Evolutionary conservation across 2,888 invertebrate genomes (phyloP).

Genomic region (Fragum whitleyi): DNA sequence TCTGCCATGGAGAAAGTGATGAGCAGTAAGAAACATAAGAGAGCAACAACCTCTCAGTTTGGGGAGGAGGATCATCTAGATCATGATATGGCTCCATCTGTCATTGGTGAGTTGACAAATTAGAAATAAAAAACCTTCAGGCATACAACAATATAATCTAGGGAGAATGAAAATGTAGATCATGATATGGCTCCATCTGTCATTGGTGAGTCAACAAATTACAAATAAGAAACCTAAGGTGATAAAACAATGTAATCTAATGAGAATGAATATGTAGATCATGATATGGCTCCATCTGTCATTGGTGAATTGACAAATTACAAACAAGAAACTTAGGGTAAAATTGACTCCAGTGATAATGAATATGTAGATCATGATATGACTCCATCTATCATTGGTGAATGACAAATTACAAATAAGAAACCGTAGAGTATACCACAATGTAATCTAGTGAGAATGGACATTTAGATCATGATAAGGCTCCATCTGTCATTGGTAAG

Average conservation of each 20-base stretch:
- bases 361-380: constrained; percentile 54
- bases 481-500: constrained; percentile 61
- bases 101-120: constrained; percentile 52
- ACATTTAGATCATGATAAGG: constrained; percentile 49
- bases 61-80: constrained; percentile 67
- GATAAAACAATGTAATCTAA: too few species aligned
- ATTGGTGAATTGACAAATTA: constrained; percentile 52
- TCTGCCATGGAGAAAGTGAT: constrained; percentile 79
- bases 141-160: too few species aligned
- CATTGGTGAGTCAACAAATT: constrained; percentile 50
- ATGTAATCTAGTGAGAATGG: constrained; percentile 69
- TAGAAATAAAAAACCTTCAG: too few species aligned
- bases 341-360: constrained; percentile 67
- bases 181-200: constrained; percentile 59
- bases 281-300: constrained; percentile 57
- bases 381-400: constrained; percentile 60
- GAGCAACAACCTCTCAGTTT: constrained; percentile 54
- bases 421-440: too few species aligned
- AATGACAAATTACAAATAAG: too few species aligned
- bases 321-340: too few species aligned
- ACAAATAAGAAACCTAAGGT: too few species aligned
- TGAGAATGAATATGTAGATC: constrained; percentile 66
- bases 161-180: constrained; percentile 66
- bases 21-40: constrained; percentile 68
- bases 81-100: constrained; percentile 57